Conservation (phyloP, 1,140 invertebrate species). For the Drosophila littoralis region DNA sequence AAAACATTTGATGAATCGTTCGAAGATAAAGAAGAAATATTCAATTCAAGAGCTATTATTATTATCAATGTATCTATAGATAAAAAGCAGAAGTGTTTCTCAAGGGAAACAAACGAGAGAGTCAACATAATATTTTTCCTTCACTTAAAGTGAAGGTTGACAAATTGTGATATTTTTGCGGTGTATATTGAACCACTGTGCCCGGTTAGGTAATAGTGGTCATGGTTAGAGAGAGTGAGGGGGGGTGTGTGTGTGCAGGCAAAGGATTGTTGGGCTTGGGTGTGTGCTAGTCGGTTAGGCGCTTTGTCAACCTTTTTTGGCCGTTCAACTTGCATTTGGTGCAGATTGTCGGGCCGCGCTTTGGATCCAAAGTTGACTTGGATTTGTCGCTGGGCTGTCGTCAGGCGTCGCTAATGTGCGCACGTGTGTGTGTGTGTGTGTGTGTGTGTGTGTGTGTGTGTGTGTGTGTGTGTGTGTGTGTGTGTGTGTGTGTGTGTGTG, state of each 20-base stretch:
- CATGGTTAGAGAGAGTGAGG: background rate
- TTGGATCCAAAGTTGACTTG: slow-evolving; percentile 43
- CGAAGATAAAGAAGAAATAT: no score
- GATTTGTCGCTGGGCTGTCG: slow-evolving; percentile 31
- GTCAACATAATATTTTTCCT: no score
- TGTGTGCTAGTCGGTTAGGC: slow-evolving; percentile 19
- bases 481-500: background rate
- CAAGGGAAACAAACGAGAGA: no score
- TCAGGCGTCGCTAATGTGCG: slow-evolving; percentile 22
- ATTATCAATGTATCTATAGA: no score
- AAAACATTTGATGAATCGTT: no score
- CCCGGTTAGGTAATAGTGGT: background rate
- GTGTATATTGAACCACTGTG: slow-evolving; percentile 3
- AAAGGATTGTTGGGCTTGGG: slow-evolving; percentile 2
- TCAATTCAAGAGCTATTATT: no score
- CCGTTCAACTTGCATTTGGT: slow-evolving; percentile 23
- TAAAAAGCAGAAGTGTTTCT: no score
- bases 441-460: slow-evolving; percentile 3
- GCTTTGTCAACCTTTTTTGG: slow-evolving; percentile 37
- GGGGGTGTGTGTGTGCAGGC: no score
- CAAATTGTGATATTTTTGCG: background rate
- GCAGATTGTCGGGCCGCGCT: slow-evolving; percentile 29
- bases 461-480: slow-evolving; percentile 2
- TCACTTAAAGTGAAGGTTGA: background rate
- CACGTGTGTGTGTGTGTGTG: slow-evolving; percentile 3